A percentile compares a stretch with the other conserved stretches of the same genome.
phyloP scores from a whole-genome alignment of 2,888 invertebrate genomes.

The Yponomeuta plumbellus region DNA sequence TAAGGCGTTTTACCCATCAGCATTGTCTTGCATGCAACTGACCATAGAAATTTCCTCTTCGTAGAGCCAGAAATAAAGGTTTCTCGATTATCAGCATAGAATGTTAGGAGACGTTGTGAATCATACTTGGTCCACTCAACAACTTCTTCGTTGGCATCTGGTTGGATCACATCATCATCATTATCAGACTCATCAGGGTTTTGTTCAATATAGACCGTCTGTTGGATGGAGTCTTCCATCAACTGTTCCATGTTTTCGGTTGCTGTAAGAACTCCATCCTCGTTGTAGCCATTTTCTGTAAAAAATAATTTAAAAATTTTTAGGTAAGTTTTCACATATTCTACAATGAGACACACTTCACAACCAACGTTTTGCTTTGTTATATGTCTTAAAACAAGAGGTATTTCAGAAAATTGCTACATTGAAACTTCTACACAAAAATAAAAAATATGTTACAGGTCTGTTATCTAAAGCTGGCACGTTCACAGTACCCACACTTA shows the following conservation, averaged over 20 bases:
- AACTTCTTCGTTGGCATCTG: slow-evolving; percentile 16
- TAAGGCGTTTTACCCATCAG: slow-evolving; percentile 44
- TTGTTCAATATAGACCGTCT: slow-evolving; percentile 10
- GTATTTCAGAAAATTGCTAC: too few relatives aligned
- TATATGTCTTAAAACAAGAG: too few relatives aligned
- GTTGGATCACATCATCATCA: background rate
- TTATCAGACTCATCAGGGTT: background rate
- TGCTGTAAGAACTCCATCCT: slow-evolving; percentile 41
- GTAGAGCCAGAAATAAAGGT: slow-evolving; percentile 46
- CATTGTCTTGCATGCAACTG: slow-evolving; percentile 62
- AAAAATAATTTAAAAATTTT: slow-evolving; percentile 16
- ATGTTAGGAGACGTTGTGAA: slow-evolving; percentile 48
- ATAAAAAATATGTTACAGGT: too few relatives aligned
- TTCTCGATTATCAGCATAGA: slow-evolving; percentile 62
- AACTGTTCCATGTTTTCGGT: slow-evolving; percentile 29
- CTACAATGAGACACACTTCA: too few relatives aligned
- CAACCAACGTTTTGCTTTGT: too few relatives aligned
- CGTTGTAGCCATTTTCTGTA: slow-evolving; percentile 44
- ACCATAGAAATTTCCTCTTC: slow-evolving; percentile 55
- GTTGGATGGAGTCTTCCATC: slow-evolving; percentile 3
- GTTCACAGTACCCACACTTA: too few relatives aligned
- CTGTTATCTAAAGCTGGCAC: too few relatives aligned
- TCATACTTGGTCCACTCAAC: slow-evolving; percentile 54
- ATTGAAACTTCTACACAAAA: too few relatives aligned
- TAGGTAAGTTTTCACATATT: too few relatives aligned